Evolutionary conservation across 2,888 invertebrate species (phyloP).

Genomic region (Frankliniella fusca): DNA sequence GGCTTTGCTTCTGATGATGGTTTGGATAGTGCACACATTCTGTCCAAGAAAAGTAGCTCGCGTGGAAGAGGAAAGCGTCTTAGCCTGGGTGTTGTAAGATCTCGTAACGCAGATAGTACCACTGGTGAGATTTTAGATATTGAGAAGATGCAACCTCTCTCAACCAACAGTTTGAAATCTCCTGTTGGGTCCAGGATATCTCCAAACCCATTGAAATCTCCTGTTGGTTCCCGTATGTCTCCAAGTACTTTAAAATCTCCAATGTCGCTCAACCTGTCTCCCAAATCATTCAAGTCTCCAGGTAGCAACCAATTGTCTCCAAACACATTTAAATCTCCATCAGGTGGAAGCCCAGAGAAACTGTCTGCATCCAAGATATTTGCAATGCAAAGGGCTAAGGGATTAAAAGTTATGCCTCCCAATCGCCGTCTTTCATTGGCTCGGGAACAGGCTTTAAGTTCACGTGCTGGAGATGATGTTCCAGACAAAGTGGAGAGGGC

Average conservation of each 20-base stretch:
- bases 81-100: not conserved
- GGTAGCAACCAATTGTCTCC: too few relatives aligned
- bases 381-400: not conserved
- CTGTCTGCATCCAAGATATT: not conserved
- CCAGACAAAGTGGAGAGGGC: not conserved
- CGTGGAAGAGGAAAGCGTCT: not conserved
- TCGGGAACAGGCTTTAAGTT: not conserved
- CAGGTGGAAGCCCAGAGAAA: not conserved
- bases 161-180: not conserved
- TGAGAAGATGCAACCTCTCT: not conserved
- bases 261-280: too few relatives aligned
- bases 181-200: not conserved
- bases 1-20: conserved; percentile 15
- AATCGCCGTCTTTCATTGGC: not conserved
- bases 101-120: not conserved
- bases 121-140: not conserved
- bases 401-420: conserved; percentile 14
- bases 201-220: too few relatives aligned
- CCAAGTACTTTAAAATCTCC: too few relatives aligned
- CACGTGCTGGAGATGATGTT: not conserved
- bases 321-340: not conserved
- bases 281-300: too few relatives aligned
- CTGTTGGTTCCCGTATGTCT: too few relatives aligned
- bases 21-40: not conserved
- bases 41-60: not conserved